Evolutionary conservation across 1,140 invertebrate species (phyloP).

Genomic region (Chlorops oryzae): DNA sequence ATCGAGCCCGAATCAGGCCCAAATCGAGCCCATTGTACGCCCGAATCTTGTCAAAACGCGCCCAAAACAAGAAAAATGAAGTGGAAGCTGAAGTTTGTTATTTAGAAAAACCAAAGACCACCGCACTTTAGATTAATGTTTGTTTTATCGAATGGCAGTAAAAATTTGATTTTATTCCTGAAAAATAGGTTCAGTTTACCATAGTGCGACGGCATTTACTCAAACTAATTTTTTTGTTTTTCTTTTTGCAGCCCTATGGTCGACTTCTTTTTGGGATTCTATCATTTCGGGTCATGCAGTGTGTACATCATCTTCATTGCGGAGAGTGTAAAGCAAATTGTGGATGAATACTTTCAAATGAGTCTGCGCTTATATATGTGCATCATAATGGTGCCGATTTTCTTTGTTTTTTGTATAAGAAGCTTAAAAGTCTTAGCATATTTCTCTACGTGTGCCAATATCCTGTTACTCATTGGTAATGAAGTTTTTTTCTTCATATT

Average conservation of each 20-base stretch:
- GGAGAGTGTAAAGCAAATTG: slow-evolving; percentile 61
- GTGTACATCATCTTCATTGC: slow-evolving; percentile 86
- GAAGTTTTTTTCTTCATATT: slow-evolving; percentile 1
- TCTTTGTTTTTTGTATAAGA: slow-evolving; percentile 66
- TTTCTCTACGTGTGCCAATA: slow-evolving; percentile 74
- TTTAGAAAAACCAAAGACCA: too few species aligned
- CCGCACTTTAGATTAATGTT: too few species aligned
- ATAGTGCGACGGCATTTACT: too few species aligned
- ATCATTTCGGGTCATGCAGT: slow-evolving; percentile 84
- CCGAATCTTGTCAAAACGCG: too few species aligned
- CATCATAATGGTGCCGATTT: slow-evolving; percentile 61
- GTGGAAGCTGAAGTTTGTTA: too few species aligned
- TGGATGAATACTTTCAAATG: slow-evolving; percentile 49
- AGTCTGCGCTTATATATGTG: slow-evolving; percentile 43
- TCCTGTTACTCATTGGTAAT: slow-evolving; percentile 60
- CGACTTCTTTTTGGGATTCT: slow-evolving; percentile 68
- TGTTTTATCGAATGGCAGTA: too few species aligned
- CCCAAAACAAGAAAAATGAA: too few species aligned
- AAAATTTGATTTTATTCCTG: too few species aligned
- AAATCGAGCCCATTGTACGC: too few species aligned
- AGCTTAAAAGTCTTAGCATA: slow-evolving; percentile 74
- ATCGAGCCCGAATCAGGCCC: too few species aligned
- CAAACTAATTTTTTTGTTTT: too few species aligned
- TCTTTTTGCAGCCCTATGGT: slow-evolving; percentile 51
- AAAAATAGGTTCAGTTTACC: too few species aligned